These are phyloP conservation scores for Onychostoma macrolepis DNA, from an alignment of 2,113 vertebrate genomes.

Conservation along the genomic window DNA sequence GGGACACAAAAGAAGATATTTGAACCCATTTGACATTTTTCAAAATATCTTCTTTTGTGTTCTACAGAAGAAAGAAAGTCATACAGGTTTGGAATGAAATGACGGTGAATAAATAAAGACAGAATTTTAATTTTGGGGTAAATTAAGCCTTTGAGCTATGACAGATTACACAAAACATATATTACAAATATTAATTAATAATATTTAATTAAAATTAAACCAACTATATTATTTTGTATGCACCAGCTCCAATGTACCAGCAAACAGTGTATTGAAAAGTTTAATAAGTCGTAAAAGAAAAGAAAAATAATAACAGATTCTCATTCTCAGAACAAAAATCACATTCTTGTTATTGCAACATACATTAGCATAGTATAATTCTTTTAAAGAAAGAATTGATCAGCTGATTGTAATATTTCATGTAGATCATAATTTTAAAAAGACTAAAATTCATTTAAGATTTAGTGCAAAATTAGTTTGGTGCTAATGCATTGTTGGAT, in stretches of 20 bases:
- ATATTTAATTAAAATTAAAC: no score
- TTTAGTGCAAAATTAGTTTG: background rate
- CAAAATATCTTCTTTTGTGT: background rate
- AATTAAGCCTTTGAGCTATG: background rate
- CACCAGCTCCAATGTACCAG: background rate
- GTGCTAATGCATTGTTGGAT: background rate
- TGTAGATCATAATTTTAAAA: background rate
- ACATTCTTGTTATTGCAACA: constrained; percentile 6
- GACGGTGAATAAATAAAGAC: background rate
- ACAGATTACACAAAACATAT: background rate
- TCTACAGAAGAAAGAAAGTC: background rate
- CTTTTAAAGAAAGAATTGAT: no score
- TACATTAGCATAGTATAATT: background rate
- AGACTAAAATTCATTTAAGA: background rate
- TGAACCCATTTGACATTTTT: background rate
- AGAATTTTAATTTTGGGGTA: background rate
- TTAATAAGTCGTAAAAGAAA: background rate
- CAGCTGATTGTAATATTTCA: background rate
- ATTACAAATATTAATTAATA: no score
- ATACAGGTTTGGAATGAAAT: background rate
- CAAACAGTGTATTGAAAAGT: background rate
- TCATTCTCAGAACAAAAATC: background rate
- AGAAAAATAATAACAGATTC: background rate
- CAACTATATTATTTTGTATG: background rate
- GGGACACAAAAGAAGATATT: background rate